phyloP scores from a whole-genome alignment of 2,888 invertebrate species.

The Rhingia campestris region DNA sequence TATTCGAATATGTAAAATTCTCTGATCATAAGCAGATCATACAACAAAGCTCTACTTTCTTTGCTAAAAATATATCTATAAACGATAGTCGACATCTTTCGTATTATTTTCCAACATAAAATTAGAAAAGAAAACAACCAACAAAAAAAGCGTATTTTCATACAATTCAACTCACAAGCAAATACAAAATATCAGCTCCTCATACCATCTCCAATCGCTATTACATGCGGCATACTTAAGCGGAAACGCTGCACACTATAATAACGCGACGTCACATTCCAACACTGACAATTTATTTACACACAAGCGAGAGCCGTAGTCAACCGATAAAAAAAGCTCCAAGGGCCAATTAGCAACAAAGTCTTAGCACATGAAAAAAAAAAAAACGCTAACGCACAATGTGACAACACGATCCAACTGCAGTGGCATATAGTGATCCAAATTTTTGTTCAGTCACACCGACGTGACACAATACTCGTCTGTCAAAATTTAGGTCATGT shows the following conservation, averaged over 20 bases:
- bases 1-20: background rate
- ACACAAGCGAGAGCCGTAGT: background rate
- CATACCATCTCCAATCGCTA: slow-evolving; percentile 24
- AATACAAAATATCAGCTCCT: slow-evolving; percentile 26
- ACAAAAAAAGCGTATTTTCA: background rate
- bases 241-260: slow-evolving; percentile 53
- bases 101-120: background rate
- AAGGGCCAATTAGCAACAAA: slow-evolving; percentile 27
- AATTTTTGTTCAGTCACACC: slow-evolving; percentile 30
- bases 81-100: no score
- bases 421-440: slow-evolving; percentile 19
- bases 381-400: slow-evolving; percentile 16
- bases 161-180: slow-evolving; percentile 13
- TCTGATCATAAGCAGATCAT: background rate
- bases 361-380: slow-evolving; percentile 34
- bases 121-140: slow-evolving; percentile 11
- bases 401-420: slow-evolving; percentile 6
- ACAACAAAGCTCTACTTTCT: slow-evolving; percentile 17
- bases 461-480: slow-evolving; percentile 37
- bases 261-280: background rate
- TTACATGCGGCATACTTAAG: slow-evolving; percentile 13
- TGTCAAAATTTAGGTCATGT: slow-evolving; percentile 53
- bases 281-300: background rate
- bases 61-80: no score
- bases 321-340: slow-evolving; percentile 25